phyloP scores from a whole-genome alignment of 92 coral and sea anemone genomes.

The Parazoanthus swiftii region DNA sequence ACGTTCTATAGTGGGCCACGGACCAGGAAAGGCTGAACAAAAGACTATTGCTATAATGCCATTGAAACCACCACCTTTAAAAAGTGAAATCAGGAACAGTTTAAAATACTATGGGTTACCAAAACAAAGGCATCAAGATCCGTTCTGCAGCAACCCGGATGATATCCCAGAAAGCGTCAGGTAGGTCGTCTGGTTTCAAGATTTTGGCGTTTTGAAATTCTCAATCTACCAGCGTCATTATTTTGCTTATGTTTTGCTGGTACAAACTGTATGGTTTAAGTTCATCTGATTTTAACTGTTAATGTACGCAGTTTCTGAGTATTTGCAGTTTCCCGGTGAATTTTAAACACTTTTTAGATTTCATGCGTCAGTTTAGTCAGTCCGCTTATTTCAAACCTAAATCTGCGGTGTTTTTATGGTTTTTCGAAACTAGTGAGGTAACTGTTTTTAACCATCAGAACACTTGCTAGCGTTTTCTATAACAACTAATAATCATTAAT shows the following conservation, averaged over 20 bases:
- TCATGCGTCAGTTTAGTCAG: background rate
- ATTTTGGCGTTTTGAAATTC: background rate
- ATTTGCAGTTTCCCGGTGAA: background rate
- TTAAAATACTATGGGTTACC: conserved; percentile 78
- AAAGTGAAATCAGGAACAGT: conserved; percentile 52
- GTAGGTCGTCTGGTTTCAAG: conserved; percentile 40
- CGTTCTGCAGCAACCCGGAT: conserved; percentile 93
- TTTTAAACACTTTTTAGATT: background rate
- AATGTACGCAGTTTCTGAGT: no score
- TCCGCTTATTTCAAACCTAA: background rate
- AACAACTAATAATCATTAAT: no score
- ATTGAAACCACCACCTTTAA: conserved; percentile 65
- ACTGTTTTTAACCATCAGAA: no score
- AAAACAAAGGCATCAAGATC: conserved; percentile 71
- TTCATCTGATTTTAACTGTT: no score
- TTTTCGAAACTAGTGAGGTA: background rate
- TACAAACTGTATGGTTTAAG: background rate
- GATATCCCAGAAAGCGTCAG: conserved; percentile 80
- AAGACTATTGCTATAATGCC: conserved; percentile 56
- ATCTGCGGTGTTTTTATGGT: background rate
- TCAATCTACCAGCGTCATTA: background rate
- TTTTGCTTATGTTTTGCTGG: background rate
- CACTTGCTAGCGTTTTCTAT: no score
- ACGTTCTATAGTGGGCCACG: background rate
- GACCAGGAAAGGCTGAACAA: background rate